Percentiles rank a stretch among this genome's conserved stretches.
Evolutionary conservation across 2,797 vertebrate species (phyloP).

Genomic region (Acanthurus tractus): DNA sequence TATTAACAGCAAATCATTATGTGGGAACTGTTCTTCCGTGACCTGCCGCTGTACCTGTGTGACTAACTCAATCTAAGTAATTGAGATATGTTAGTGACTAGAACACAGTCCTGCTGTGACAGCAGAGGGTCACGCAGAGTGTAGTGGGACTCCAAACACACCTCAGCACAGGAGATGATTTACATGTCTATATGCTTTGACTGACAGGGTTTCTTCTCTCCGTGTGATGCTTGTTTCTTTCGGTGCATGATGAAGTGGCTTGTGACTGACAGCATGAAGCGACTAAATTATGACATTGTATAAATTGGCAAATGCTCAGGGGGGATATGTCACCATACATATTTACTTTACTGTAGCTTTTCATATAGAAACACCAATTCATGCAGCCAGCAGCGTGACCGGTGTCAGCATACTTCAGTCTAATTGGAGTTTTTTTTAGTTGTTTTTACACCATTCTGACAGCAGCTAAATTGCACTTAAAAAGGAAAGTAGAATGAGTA

Average conservation of each 20-base stretch:
- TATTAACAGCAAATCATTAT: conserved; percentile 88
- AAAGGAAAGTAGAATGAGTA: conserved; percentile 23
- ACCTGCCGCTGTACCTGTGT: conserved; percentile 81
- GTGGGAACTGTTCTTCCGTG: conserved; percentile 83
- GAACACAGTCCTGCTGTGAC: conserved; percentile 72
- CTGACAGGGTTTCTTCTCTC: conserved; percentile 59
- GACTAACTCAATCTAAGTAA: conserved; percentile 84
- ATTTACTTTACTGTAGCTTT: conserved; percentile 54
- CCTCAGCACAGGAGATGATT: conserved; percentile 57
- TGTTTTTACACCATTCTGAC: conserved; percentile 8
- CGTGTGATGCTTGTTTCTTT: conserved; percentile 44
- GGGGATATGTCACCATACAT: conserved; percentile 48
- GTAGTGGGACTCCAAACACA: conserved; percentile 75
- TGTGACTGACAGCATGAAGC: conserved; percentile 75
- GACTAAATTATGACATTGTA: conserved; percentile 45
- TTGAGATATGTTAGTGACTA: conserved; percentile 78
- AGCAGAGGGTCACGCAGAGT: conserved; percentile 77
- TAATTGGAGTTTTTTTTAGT: conserved; percentile 44
- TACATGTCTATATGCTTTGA: conserved; percentile 73
- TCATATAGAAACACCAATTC: conserved; percentile 55
- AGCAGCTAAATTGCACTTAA: conserved; percentile 33
- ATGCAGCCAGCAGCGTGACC: conserved; percentile 36
- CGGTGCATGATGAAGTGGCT: conserved; percentile 43
- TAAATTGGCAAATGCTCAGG: conserved; percentile 45
- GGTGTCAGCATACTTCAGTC: conserved; percentile 37